Evolutionary conservation across 2,113 vertebrate genomes (phyloP).

Genomic region (Cygnus buccinator): DNA sequence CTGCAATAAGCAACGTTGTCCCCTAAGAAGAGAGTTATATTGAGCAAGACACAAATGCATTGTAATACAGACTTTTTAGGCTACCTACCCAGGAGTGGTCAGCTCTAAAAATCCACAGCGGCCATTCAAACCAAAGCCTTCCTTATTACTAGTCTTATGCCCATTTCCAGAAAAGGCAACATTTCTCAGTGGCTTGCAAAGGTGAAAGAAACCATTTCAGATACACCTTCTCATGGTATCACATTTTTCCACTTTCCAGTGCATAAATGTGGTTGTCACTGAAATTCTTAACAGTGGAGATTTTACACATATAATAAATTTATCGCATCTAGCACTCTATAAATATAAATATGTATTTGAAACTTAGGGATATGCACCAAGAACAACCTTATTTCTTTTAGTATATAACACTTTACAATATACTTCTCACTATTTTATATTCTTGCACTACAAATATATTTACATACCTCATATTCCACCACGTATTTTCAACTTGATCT

Average conservation of each 20-base stretch:
- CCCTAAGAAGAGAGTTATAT: not conserved
- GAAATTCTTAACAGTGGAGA: slow-evolving; percentile 13
- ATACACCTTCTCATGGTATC: not conserved
- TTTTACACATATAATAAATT: not conserved
- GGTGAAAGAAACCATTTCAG: not conserved
- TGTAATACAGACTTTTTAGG: not conserved
- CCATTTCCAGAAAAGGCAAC: not conserved
- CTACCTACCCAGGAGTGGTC: not conserved
- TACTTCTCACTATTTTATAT: not conserved
- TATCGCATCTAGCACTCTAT: not conserved
- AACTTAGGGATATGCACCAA: not conserved
- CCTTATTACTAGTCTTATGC: not conserved
- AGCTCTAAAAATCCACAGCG: not conserved
- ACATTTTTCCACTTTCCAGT: not conserved
- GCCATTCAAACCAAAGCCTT: not conserved
- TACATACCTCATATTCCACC: not conserved
- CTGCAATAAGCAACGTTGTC: not conserved
- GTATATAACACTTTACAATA: not conserved
- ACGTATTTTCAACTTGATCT: not conserved
- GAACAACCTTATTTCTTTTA: not conserved
- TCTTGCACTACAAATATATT: not conserved
- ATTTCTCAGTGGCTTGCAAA: not conserved
- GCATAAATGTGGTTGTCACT: not conserved
- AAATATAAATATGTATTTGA: not conserved
- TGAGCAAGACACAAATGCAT: not conserved